Base-by-base conservation (phyloP, 2,888 invertebrate genomes). In the Drosophila niveifrons region DNA sequence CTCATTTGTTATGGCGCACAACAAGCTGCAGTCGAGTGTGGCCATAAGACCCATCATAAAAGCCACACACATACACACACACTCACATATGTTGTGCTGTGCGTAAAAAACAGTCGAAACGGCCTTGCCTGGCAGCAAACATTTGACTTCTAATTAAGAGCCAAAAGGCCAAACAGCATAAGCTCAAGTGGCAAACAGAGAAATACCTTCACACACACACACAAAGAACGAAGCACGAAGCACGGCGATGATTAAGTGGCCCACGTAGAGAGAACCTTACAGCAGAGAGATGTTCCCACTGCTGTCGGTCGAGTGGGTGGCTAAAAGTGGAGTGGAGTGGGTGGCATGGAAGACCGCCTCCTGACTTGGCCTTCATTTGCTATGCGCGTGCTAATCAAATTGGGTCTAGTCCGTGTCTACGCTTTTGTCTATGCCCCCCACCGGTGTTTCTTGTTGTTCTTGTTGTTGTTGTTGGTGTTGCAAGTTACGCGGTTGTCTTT, bases 371-470 rank as follows among this genome's bases (percentile, higher is more conserved):
- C 83, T 88, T 88, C 80, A 74, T 82, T 81, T 57, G 44, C 53
- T 84, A 78, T 89, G 82, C 88, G 85, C 56, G 75, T 67, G 85
- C 89, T 84, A 84, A 84, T 84, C 83, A 84, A 85, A 85, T 85
- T 85, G 85, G 85, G 85, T 89, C 85, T 89, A 85, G 88, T 88
- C 86, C 86, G 75, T 89, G 86, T 89, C 86, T 88, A 72, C 67
- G 73, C 71, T 63, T 66, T 69, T 69, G 76, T 79, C 78, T 81
- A 67, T 64, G 7, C 15, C 31, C 13, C 23, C 39, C 51, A 13
- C 43, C 59, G 63, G 66, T 57, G 39, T 41, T n/a, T 11, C 29
- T 17, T 36, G 39, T 43, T 18, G 36, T n/a, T 11, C 29, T 17
- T 36, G 39, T 43, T 18, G 36, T 7, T 18, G 55, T 57, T 48